Base-by-base conservation (phyloP, 2,888 invertebrate species). In the Rhamphomyia laevipes region DNA sequence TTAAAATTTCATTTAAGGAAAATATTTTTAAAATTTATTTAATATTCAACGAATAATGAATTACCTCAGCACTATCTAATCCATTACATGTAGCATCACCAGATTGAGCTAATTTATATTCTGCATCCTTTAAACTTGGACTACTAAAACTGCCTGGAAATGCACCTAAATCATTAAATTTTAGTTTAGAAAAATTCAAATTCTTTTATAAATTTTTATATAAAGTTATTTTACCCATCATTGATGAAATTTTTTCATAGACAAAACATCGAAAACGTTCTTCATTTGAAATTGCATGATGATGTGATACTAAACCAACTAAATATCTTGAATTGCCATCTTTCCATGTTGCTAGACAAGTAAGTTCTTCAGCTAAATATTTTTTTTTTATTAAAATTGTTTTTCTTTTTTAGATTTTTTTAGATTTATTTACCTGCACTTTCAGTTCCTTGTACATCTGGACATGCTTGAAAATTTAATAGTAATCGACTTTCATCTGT, bases 241-340 rank as follows among this genome's bases (percentile, higher is more conserved):
- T 72, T 64, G 77, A 74, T 64, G 80, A 78, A 58, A 81, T 82
- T 76, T 85, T 86, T 75, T 90, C 91, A 73, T 90, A 92, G 53
- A 94, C 94, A 75, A 94, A 94, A 74, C 95, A 95, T 58, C 94
- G 78, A 74, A 90, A 95, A 57, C 91, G 81, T 68, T 93, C 92
- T 68, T 93, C 92, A 73, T 89, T 88, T 63, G 87, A 87, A 58
- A 90, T 86, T 52, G 87, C 87, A 73, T 90, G 90, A 68, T 83
- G 83, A 74, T 90, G 89, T 62, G 88, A 86, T 53, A 93, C 80
- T 69, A 89, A 84, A 47, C 92, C 92, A 50, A 93, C 91, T 56
- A 93, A 76, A 73, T 91, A 93, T 50, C 91, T 78, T 47, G 88
- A 83, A 63, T 90, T 91, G 49, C 93, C 92, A 68, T 93, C 93